These are phyloP conservation scores for Helicoverpa zea DNA, from an alignment of 1,140 invertebrate genomes.

Conservation along the genomic window DNA sequence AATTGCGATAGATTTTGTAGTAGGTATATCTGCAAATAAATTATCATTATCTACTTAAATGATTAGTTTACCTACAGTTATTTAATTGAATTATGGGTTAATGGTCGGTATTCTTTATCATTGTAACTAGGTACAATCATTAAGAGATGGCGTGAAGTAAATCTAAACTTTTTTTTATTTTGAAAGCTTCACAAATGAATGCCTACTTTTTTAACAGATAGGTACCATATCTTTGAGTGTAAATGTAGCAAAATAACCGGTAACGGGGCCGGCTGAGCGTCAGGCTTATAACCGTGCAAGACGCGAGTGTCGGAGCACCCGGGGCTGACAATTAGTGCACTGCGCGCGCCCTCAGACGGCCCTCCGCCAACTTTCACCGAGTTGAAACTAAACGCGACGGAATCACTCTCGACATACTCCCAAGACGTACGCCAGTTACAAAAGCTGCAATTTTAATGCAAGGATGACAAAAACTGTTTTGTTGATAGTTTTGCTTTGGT, in stretches of 20 bases:
- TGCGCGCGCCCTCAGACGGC: conserved; percentile 70
- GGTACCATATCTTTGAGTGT: neutral
- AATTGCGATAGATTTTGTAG: too few species aligned
- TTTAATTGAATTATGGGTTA: too few species aligned
- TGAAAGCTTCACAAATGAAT: too few species aligned
- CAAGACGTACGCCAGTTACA: conserved; percentile 35
- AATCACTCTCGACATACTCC: conserved; percentile 57
- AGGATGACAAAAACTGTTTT: conserved; percentile 18
- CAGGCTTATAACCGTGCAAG: conserved; percentile 8
- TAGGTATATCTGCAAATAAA: too few species aligned
- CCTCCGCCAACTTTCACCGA: conserved; percentile 63
- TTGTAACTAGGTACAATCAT: too few species aligned
- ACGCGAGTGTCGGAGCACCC: conserved; percentile 52
- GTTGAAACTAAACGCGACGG: conserved; percentile 68
- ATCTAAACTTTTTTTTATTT: too few species aligned
- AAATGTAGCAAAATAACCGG: conserved; percentile 19
- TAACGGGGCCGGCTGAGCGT: conserved; percentile 16
- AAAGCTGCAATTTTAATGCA: conserved; percentile 41
- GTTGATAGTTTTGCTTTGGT: neutral
- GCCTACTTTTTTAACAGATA: too few species aligned
- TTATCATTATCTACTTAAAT: too few species aligned
- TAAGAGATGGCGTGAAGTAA: too few species aligned
- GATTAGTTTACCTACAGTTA: too few species aligned
- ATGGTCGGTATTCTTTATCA: neutral
- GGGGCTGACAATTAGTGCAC: conserved; percentile 72